Base-by-base conservation (phyloP, 2,797 vertebrate genomes). In the Enteromius viviparus region DNA sequence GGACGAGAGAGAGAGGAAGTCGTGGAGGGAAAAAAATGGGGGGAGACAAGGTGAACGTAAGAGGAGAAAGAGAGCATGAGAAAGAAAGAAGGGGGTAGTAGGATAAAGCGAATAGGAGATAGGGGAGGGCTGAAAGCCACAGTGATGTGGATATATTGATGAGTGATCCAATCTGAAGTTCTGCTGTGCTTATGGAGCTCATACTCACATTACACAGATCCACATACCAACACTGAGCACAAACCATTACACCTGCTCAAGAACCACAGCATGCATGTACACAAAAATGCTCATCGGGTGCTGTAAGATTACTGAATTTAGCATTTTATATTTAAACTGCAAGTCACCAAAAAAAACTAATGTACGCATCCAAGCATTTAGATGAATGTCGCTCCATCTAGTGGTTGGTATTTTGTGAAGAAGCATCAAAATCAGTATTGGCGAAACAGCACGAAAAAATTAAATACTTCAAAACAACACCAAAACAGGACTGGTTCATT, bases 1-100 rank as follows among this genome's bases (percentile, higher is more conserved):
- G 64, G 65, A 85, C 65, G 72, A 40, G 17, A 85, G 55, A 77
- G 70, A 78, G 66, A 70, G 65, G 66, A 70, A 81, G 72, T 90
- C 88, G 89, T 86, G 81, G 89, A 89, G 86, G 88, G 29, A 66
- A 68, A 74, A 53, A 49, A 34, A 2, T 0, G 2, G 29, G 47
- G 74, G 53, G 26, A 26, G 60, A 49, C 53, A 62, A 82, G 72
- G 53, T 81, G 72, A 76, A 19, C 4, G 55, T 58, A 55, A 82
- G 75, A 51, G 17, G 66, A 82, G 76, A 71, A 70, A 78, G 53
- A 70, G 53, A 60, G n/a, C 62, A 82, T 76, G 72, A 69, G 64
- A 76, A 58, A 69, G n/a, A 80, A 34, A 69, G 34, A 14, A 55
- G n/a, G 49, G 37, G 64, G 64, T 47, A n/a, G 40, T 1, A 17